Evolutionary conservation across 2,113 vertebrate genomes (phyloP).

Genomic region (Microcebus murinus): DNA sequence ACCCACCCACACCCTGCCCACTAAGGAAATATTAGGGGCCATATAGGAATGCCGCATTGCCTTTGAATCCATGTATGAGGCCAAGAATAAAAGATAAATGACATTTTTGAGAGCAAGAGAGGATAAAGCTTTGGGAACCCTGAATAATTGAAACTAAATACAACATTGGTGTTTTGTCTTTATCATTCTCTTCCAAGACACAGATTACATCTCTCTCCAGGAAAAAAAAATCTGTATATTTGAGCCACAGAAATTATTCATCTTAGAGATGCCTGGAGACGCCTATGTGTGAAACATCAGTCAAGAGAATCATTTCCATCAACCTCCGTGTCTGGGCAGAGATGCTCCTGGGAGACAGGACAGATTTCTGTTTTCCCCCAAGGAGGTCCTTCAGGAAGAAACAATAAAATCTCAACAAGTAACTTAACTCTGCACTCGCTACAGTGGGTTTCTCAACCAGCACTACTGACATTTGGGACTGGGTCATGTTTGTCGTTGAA

Average conservation of each 20-base stretch:
- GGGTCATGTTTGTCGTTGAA: not conserved
- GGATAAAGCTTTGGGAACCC: conserved; percentile 72
- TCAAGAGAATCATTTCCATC: not conserved
- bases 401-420: not conserved
- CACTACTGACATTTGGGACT: not conserved
- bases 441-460: not conserved
- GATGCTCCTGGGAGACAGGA: not conserved
- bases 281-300: not conserved
- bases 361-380: not conserved
- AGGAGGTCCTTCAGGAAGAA: not conserved
- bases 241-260: not conserved
- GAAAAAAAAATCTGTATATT: not conserved
- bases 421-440: not conserved
- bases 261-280: not conserved
- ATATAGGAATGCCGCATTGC: not conserved
- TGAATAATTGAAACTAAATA: conserved; percentile 80
- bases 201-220: not conserved
- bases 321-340: not conserved
- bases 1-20: not conserved
- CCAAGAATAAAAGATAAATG: conserved; percentile 68
- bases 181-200: not conserved
- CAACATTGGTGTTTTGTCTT: conserved; percentile 16
- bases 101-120: conserved; percentile 64
- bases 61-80: not conserved
- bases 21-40: not conserved